These are phyloP conservation scores for Mobula hypostoma DNA, from an alignment of 2,113 vertebrate genomes.

Conservation along the genomic window DNA sequence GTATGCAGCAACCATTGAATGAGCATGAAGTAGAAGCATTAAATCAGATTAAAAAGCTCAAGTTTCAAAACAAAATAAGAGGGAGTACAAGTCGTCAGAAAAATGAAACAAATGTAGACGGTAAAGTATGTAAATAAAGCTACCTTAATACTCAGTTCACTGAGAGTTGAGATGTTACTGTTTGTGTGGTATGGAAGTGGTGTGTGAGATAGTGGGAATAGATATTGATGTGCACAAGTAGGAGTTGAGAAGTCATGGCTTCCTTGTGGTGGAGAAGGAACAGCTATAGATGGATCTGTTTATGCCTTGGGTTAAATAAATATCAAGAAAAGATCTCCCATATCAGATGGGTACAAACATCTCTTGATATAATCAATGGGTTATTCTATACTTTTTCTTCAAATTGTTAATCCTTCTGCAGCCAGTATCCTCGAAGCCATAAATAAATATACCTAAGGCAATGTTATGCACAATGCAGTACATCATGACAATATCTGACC, in stretches of 20 bases:
- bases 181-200: not conserved
- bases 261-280: not conserved
- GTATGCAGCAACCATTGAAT: not conserved
- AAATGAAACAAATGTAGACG: not conserved
- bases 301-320: not conserved
- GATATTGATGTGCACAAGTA: not conserved
- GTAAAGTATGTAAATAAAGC: not conserved
- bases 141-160: not conserved
- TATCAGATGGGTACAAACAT: not conserved
- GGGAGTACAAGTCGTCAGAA: not conserved
- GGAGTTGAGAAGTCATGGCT: not conserved
- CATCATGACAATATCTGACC: not conserved
- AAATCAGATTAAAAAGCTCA: not conserved
- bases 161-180: not conserved
- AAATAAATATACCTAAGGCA: not conserved
- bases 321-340: not conserved
- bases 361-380: not conserved
- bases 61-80: not conserved
- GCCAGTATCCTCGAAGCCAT: not conserved
- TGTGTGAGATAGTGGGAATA: not conserved
- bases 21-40: not conserved
- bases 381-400: not conserved
- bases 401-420: not conserved
- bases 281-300: not conserved
- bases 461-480: not conserved